Evolutionary conservation across 2,888 invertebrate genomes (phyloP), one percentile per base, ranked within the genome.

Genomic region (Xestia sexstrigata): DNA sequence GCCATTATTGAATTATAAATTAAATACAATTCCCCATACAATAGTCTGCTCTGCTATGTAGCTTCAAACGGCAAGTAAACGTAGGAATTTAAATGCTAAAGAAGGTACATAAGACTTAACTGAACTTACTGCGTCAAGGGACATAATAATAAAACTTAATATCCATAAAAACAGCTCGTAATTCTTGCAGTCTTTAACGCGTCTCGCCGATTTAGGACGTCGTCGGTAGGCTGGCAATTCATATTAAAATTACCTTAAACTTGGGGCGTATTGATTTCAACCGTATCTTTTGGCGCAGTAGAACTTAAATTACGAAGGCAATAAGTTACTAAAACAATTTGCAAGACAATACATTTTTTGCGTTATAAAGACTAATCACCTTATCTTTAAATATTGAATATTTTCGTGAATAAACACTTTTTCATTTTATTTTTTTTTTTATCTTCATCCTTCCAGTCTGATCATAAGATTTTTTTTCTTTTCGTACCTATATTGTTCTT

Each of bases 101-200:
- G 5, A 35, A 3, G 3, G 60, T 30, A 60, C 17, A 30, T 30
- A 60, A 30, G 5, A 35, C 30, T 35, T 62, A 1, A 20, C 35
- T 62, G 20, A 47, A 55, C 45, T 63, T 17, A n/a, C 26, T 3
- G 5, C 7, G 35, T 26, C 35, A 47, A 71, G 15, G 11, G 45
- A 70, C 23, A 30, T 0, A 39, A n/a, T 70, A 55, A 30, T 35
- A 76, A 26, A 52, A 62, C 26, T 13, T 49, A 49, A 30, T 49
- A n/a, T 76, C 26, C 17, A 11, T 67, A 2, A 45, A 65, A 76
- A 76, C n/a, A 63, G 39, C 62, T 69, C 49, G 17, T 77, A 70
- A 35, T 52, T 77, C 62, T 70, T 63, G 30, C 23, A 52, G 76
- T 45, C 49, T 42, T 76, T n/a, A 20, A 8, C 30, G 58, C 42